Evolutionary conservation across 92 coral and sea anemone species (phyloP), one percentile per base, ranked within the genome.

Genomic region (Plumapathes pennacea): DNA sequence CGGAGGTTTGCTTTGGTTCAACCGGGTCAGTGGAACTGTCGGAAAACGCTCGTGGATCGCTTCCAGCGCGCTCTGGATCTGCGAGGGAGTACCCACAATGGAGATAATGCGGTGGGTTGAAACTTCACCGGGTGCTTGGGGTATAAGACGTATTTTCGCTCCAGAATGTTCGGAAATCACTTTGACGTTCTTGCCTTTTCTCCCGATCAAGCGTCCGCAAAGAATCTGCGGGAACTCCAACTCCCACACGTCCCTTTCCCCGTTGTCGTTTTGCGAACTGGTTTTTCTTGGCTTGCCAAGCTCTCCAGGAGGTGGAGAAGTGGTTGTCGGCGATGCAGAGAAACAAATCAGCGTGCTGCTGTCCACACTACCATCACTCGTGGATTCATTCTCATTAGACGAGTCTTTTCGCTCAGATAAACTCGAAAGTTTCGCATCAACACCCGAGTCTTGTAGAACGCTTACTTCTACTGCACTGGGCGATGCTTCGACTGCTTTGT

Each of bases 211-310:
- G 25, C 98, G 71, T 43, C 98, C 98, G 36, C 98, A 92, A 5
- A 92, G 66, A 10, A 86, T 89, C 80, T 92, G 98, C 0, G 98
- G 98, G 53, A 92, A 92, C 47, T 92, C 98, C 13, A 92, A 53
- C 45, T 92, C 98, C 86, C 98, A 92, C 21, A 89, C 83, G 67
- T 84, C 88, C 65, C 61, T 82, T n/a, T 92, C 88, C 2, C 57
- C 58, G 55, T 55, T 61, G 17, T 48, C 56, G 29, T 11, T 8
- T 9, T 63, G 26, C 26, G 42, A 61, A 39, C 71, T 82, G 4
- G 69, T 32, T 32, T 62, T 61, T 24, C 62, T 86, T 13, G 62
- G 45, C 4, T 37, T 50, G 13, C 81, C 97, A 19, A 62, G 74
- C 20, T 45, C 63, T 13, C 46, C 60, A 31, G 43, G 69, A 40